Percentiles rank a stretch among this genome's conserved stretches.
These are phyloP conservation scores for Platorchestia sp. DNA, from an alignment of 1,140 invertebrate species.

Conservation along the genomic window DNA sequence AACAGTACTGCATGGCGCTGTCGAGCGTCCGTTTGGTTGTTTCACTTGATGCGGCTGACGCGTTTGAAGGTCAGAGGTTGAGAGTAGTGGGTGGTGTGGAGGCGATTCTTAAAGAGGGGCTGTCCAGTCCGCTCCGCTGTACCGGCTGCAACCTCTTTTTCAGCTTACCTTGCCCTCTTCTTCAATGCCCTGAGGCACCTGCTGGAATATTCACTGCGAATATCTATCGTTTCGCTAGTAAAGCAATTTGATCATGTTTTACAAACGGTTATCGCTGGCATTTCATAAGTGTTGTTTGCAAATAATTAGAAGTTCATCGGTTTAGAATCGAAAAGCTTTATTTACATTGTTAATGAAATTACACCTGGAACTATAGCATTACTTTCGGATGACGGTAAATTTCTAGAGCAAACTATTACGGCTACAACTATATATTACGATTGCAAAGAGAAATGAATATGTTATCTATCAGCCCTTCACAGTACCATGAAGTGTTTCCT, in stretches of 20 bases:
- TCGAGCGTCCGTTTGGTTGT: background rate
- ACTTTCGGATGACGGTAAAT: background rate
- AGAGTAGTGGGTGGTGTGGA: slow-evolving; percentile 31
- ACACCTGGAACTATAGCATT: background rate
- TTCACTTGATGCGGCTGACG: background rate
- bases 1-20: background rate
- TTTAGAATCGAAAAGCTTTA: too few relatives aligned
- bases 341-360: too few relatives aligned
- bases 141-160: background rate
- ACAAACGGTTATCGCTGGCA: background rate
- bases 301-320: too few relatives aligned
- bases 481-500: background rate
- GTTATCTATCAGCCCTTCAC: background rate
- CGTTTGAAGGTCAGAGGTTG: background rate
- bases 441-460: background rate
- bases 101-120: background rate
- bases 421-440: background rate
- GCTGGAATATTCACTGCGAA: background rate
- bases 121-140: background rate
- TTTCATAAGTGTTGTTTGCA: background rate
- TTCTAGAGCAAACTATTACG: background rate
- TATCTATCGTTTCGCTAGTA: background rate
- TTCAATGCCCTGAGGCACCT: background rate
- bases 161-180: background rate
- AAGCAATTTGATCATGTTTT: background rate